Evolutionary conservation across 2,797 vertebrate species (phyloP), one percentile per base, ranked within the genome.

Genomic region (Catamblyrhynchus diadema): DNA sequence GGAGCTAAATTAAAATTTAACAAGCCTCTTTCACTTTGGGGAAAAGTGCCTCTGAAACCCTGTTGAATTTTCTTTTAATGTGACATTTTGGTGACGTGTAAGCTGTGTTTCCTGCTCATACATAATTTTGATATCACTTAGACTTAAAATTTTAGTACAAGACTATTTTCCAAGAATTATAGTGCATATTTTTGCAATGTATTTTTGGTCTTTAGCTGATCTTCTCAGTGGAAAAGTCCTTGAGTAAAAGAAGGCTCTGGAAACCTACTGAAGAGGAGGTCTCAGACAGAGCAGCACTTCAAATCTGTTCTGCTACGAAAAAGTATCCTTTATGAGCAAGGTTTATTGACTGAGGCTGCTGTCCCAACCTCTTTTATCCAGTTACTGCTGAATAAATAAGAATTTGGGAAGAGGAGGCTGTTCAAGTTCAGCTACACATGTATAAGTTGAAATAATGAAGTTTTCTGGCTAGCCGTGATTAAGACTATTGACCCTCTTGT

Each of bases 321-420:
- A 99, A 99, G 99, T 99, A 99, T 99, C 99, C 98, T 99, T 98
- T 96, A 44, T 77, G n/a, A 62, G 41, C n/a, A 39, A 37, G 8
- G 4, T 80, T 60, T 75, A 23, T 65, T 19, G 74, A 8, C 37
- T 80, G 79, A 53, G 37, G 17, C 56, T 81, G 35, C 28, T 79
- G 8, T 5, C 10, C 14, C 9, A 37, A 15, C n/a, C 20, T 62
- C 12, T 14, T 70, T 64, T 44, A 54, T 62, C 35, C 45, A 28
- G 13, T 45, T 67, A 15, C 22, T 88, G 59, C 45, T 82, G 37
- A 69, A 41, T 33, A 41, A 82, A 37, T 27, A 14, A 33, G 44
- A 30, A 27, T 6, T 24, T 42, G 42, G 17, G 37, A 75, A 24
- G 17, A 50, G 3, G 19, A 75, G 21, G 30, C 32, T 60, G 14